Conservation (phyloP, 2,113 vertebrate genomes). For the Oenanthe oenanthe region DNA sequence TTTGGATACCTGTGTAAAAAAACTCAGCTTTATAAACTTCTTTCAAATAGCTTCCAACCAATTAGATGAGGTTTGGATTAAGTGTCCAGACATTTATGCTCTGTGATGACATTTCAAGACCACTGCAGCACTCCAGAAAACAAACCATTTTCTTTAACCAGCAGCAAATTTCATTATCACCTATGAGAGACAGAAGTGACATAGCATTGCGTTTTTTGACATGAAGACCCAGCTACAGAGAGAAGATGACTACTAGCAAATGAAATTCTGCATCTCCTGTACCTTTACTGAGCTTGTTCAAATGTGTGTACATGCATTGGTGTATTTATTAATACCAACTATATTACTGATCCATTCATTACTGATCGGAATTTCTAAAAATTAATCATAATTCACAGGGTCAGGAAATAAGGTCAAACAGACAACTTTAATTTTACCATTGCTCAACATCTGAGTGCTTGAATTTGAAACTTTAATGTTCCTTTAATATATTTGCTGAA, state of each 20-base stretch:
- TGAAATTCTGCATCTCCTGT: not conserved
- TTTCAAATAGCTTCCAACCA: not conserved
- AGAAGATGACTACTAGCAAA: not conserved
- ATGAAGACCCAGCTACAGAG: not conserved
- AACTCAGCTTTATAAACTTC: not conserved
- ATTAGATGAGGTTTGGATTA: not conserved
- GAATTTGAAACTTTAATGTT: not conserved
- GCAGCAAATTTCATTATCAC: not conserved
- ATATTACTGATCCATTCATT: not conserved
- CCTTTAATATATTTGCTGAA: not conserved
- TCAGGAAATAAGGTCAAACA: not conserved
- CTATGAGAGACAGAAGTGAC: not conserved
- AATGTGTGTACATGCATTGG: not conserved
- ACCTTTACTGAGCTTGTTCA: not conserved
- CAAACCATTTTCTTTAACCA: not conserved
- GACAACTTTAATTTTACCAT: not conserved
- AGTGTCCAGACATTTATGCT: not conserved
- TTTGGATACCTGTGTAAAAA: not conserved
- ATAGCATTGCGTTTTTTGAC: not conserved
- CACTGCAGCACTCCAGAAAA: not conserved
- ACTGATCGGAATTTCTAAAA: not conserved
- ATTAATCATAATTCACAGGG: not conserved
- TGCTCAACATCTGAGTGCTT: not conserved
- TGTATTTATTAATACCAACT: not conserved
- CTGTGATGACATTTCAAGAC: not conserved